These are phyloP conservation scores for Rutpela maculata DNA, from an alignment of 2,888 invertebrate species.

Conservation along the genomic window DNA sequence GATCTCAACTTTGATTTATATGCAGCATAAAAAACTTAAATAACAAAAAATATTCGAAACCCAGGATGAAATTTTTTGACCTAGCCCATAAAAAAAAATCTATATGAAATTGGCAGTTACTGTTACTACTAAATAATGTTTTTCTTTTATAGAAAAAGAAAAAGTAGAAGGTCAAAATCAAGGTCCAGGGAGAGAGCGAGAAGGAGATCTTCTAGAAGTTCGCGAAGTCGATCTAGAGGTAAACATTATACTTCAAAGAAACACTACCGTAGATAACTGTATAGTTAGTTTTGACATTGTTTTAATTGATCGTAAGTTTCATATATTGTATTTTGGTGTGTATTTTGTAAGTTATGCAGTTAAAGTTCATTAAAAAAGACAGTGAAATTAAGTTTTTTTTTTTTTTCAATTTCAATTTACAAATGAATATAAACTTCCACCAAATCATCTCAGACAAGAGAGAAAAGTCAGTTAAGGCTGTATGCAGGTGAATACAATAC, in stretches of 20 bases:
- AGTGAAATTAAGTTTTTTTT: not conserved
- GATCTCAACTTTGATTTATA: too few species aligned
- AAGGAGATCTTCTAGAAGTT: slow-evolving; percentile 47
- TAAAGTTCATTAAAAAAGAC: not conserved
- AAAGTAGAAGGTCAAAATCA: slow-evolving; percentile 48
- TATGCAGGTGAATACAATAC: too few species aligned
- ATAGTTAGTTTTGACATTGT: not conserved
- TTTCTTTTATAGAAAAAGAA: slow-evolving; percentile 41
- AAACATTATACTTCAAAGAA: slow-evolving; percentile 37
- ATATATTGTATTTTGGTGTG: slow-evolving; percentile 10
- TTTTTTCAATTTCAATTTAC: not conserved
- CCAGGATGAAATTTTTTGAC: too few species aligned
- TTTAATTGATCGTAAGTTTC: slow-evolving; percentile 15
- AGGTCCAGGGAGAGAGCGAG: slow-evolving; percentile 52
- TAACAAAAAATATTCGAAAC: too few species aligned
- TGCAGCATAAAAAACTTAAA: too few species aligned
- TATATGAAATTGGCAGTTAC: too few species aligned
- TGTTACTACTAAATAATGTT: too few species aligned
- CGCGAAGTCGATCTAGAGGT: slow-evolving; percentile 48
- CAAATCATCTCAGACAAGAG: too few species aligned
- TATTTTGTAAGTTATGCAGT: slow-evolving; percentile 8
- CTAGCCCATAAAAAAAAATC: too few species aligned
- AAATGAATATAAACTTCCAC: too few species aligned
- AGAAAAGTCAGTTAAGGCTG: too few species aligned
- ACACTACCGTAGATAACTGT: slow-evolving; percentile 39